Conservation (phyloP, 2,113 vertebrate genomes). For the Indri indri region DNA sequence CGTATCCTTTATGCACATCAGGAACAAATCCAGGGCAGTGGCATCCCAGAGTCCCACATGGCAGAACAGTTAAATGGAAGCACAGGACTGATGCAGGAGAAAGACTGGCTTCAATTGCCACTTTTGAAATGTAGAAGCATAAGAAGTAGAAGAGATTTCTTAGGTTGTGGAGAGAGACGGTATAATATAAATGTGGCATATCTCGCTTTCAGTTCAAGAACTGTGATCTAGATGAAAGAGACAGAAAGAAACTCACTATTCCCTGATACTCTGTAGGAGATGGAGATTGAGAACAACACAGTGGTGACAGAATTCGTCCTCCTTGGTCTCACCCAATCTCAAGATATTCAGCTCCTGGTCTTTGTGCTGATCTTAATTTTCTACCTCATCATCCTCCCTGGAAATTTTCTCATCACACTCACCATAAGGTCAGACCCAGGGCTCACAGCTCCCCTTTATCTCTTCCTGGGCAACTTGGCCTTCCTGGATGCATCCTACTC, state of each 20-base stretch:
- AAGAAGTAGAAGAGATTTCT: neutral
- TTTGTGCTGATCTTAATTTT: slow-evolving; percentile 64
- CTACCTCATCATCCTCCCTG: slow-evolving; percentile 67
- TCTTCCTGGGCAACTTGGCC: slow-evolving; percentile 69
- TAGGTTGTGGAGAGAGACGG: neutral
- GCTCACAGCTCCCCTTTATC: slow-evolving; percentile 55
- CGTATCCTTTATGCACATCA: neutral
- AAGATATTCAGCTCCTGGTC: slow-evolving; percentile 54
- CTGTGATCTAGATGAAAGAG: neutral
- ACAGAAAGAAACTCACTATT: neutral
- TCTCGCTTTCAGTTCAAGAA: neutral
- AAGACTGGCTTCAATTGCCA: neutral
- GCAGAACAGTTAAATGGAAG: neutral
- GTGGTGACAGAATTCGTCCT: slow-evolving; percentile 73
- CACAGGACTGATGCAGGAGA: neutral
- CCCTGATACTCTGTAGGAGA: neutral
- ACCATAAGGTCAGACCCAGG: slow-evolving; percentile 50
- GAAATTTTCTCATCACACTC: slow-evolving; percentile 63
- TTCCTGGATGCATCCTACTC: slow-evolving; percentile 63
- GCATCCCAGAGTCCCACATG: neutral
- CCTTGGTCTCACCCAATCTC: slow-evolving; percentile 62
- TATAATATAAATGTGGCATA: neutral
- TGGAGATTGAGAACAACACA: slow-evolving; percentile 59
- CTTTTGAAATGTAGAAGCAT: neutral
- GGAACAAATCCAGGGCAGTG: neutral